These are phyloP conservation scores for Rhagophthalmus giganteus DNA, from an alignment of 2,888 invertebrate species.

Conservation along the genomic window DNA sequence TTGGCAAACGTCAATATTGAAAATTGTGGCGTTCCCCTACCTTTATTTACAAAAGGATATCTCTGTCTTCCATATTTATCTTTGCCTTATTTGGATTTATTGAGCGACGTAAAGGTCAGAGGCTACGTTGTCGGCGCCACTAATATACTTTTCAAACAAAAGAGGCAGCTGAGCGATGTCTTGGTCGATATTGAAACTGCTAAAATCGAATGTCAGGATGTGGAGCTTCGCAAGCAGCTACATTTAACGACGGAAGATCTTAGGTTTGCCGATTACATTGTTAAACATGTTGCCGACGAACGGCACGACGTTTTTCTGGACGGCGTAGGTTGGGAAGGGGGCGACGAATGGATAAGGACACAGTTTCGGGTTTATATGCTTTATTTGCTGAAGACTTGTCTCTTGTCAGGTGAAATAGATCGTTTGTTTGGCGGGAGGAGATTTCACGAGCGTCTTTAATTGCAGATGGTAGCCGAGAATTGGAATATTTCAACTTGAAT, in stretches of 20 bases:
- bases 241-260: constrained; percentile 92
- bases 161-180: constrained; percentile 88
- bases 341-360: constrained; percentile 94
- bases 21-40: constrained; percentile 85
- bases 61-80: constrained; percentile 95
- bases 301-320: constrained; percentile 72
- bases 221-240: constrained; percentile 79
- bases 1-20: constrained; percentile 68
- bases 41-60: constrained; percentile 87
- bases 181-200: constrained; percentile 86
- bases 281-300: constrained; percentile 69
- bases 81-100: constrained; percentile 89
- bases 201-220: constrained; percentile 79
- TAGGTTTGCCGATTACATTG: constrained; percentile 86
- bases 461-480: constrained; percentile 76
- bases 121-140: constrained; percentile 95
- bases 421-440: no score
- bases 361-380: constrained; percentile 89
- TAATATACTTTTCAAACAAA: constrained; percentile 96
- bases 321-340: constrained; percentile 85
- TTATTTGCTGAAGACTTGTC: constrained; percentile 78
- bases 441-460: no score
- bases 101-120: constrained; percentile 83
- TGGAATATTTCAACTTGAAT: constrained; percentile 83
- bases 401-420: constrained; percentile 65